Conservation (phyloP, 2,797 vertebrate species). For the Orestias chungarensis region DNA sequence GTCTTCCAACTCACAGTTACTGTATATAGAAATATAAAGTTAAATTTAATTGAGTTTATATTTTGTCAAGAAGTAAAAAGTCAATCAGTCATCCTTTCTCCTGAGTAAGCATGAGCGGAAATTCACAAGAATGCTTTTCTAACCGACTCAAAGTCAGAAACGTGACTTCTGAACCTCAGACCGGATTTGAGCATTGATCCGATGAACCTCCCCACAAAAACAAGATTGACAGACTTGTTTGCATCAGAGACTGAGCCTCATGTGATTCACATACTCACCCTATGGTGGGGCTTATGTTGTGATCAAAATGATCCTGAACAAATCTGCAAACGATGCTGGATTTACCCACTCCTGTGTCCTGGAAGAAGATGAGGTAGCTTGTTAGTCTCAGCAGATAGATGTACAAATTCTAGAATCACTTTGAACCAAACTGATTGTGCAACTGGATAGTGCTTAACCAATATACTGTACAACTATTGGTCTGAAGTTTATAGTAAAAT, state of each 20-base stretch:
- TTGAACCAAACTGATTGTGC: slow-evolving; percentile 24
- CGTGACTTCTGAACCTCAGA: too few species aligned
- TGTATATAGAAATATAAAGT: too few species aligned
- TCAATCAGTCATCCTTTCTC: not conserved
- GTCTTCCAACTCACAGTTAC: too few species aligned
- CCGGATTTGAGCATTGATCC: not conserved
- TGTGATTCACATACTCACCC: slow-evolving; percentile 80
- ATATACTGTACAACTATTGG: not conserved
- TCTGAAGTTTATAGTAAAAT: not conserved
- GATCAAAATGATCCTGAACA: slow-evolving; percentile 97
- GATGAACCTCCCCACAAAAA: not conserved
- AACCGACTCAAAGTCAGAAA: not conserved
- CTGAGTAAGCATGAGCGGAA: not conserved
- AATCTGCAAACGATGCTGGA: slow-evolving; percentile 98
- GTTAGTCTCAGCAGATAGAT: slow-evolving; percentile 10
- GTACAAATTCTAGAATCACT: slow-evolving; percentile 5
- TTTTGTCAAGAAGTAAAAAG: too few species aligned
- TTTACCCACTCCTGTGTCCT: slow-evolving; percentile 98
- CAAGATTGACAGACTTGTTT: not conserved
- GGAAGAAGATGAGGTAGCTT: slow-evolving; percentile 38
- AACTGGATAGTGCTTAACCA: slow-evolving; percentile 23
- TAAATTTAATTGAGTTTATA: too few species aligned
- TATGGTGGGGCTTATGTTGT: slow-evolving; percentile 97
- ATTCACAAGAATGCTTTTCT: not conserved
- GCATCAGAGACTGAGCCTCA: not conserved